Conservation (phyloP, 37 sponge, comb jelly and placozoan genomes). For the Dysidea cf. avara region DNA sequence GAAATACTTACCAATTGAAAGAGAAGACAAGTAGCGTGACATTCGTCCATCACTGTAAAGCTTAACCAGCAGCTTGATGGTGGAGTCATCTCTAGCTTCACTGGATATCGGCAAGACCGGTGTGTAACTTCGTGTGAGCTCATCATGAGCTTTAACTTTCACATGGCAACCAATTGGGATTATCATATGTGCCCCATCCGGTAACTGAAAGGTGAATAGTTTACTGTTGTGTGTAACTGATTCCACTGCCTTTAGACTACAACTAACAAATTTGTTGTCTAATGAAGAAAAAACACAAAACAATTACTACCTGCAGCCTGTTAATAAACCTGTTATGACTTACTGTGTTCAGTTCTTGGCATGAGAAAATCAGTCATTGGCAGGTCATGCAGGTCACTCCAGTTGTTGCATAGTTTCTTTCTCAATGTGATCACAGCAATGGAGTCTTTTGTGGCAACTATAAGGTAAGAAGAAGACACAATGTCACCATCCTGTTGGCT, state of each 20-base stretch:
- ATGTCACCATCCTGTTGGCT: too few relatives aligned
- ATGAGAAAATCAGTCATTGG: too few relatives aligned
- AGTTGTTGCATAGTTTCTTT: too few relatives aligned
- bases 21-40: conserved; percentile 50
- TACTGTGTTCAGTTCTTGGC: too few relatives aligned
- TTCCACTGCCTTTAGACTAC: conserved; percentile 33
- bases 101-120: too few relatives aligned
- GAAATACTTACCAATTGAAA: conserved; percentile 47
- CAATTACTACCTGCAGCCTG: too few relatives aligned
- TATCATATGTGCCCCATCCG: conserved; percentile 46
- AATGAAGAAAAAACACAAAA: background rate
- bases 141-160: conserved; percentile 35
- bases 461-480: too few relatives aligned
- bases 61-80: conserved; percentile 79
- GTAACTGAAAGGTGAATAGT: conserved; percentile 71
- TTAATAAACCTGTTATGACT: too few relatives aligned
- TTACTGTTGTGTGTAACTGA: conserved; percentile 75
- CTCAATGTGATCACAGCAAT: too few relatives aligned
- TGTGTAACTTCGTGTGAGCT: conserved; percentile 58
- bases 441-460: too few relatives aligned
- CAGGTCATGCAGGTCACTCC: too few relatives aligned
- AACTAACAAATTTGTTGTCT: conserved; percentile 37
- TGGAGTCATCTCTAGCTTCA: too few relatives aligned
- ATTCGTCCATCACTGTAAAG: conserved; percentile 77
- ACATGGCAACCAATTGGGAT: conserved; percentile 86